Base-by-base conservation (phyloP, 2,888 invertebrate genomes). In the Rapana venosa region DNA sequence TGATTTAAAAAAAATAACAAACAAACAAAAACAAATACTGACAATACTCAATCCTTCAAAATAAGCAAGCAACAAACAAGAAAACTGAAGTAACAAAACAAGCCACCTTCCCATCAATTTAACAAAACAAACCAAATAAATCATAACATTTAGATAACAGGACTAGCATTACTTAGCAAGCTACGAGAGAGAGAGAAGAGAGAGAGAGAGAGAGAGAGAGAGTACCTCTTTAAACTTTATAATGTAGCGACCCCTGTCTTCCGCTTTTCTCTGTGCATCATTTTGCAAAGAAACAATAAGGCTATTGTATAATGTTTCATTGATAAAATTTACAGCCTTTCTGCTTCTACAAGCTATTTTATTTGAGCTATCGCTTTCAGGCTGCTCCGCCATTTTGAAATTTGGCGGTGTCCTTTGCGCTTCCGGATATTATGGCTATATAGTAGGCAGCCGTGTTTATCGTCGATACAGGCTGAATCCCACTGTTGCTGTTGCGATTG, bases 331-430 rank as follows among this genome's bases (percentile, higher is more conserved):
- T 15, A 88, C 83, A 30, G 90, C 83, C 5, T 83, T 84, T 36
- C 83, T 85, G 84, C 90, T 88, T 32, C 90, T 36, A 32, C 88
- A 90, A 70, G 32, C 35, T 22, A 90, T 56, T 88, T 90, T 88
- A 4, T 66, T 36, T 22, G 36, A 74, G 35, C 47, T 89, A 2
- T 77, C 89, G 15, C 35, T 74, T 86, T 89, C 84, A 15, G 87
- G 32, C 30, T 32, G 79, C 22, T 90, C 90, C 85, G 90, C 91
- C 90, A 91, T 91, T 91, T 91, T 90, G 88, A 91, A 91, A 81
- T 66, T 66, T 90, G 87, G 88, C 91, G 89, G 87, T 79, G 79
- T 26, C 74, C 30, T 17, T 0, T 8, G 32, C 91, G 90, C 90
- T 89, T 91, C 90, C 91, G 91, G 74, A 74, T 1, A 5, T 8